These are phyloP conservation scores for Octodon degus DNA, from an alignment of 2,113 vertebrate genomes.

Conservation along the genomic window DNA sequence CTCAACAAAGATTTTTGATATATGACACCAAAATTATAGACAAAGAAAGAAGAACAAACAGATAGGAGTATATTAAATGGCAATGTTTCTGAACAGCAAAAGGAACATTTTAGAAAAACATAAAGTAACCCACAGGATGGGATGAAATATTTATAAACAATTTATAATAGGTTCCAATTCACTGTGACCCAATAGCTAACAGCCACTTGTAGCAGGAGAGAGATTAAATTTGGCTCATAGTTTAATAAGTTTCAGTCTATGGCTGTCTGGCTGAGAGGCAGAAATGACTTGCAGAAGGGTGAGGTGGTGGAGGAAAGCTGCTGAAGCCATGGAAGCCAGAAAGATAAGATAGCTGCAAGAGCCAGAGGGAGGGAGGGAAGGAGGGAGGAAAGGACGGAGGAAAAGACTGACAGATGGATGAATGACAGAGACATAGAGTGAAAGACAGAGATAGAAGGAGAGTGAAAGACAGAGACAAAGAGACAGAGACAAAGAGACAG, in stretches of 20 bases:
- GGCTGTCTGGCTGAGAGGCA: too few species aligned
- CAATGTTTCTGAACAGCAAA: neutral
- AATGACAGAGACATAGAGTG: too few species aligned
- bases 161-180: neutral
- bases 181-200: neutral
- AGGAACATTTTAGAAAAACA: neutral
- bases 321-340: neutral
- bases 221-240: neutral
- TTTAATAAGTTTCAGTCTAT: too few species aligned
- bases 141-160: neutral
- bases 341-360: neutral
- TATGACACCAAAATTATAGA: neutral
- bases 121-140: neutral
- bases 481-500: neutral
- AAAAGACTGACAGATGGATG: too few species aligned
- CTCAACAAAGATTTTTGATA: neutral
- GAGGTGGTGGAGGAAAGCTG: too few species aligned
- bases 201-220: neutral
- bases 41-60: neutral
- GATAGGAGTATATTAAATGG: neutral
- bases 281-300: too few species aligned
- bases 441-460: too few species aligned
- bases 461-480: too few species aligned
- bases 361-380: neutral
- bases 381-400: fast-evolving